Evolutionary conservation across 2,797 vertebrate species (phyloP), one percentile per base, ranked within the genome.

Genomic region (Lycodopsis pacificus): DNA sequence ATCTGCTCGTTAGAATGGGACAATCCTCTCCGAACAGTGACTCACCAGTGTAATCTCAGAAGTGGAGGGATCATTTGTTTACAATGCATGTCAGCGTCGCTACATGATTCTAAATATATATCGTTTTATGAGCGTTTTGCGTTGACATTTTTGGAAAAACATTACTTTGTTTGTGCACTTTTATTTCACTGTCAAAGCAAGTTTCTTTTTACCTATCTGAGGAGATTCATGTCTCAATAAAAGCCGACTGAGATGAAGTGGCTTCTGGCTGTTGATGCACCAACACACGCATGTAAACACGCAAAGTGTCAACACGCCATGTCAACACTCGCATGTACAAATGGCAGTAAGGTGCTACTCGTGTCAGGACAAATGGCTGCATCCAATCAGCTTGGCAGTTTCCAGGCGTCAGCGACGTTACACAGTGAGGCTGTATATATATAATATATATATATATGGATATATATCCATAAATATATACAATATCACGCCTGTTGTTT

Each of bases 381-480:
- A 19, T 65, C 14, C 38, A 64, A 74, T 81, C 71, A n/a, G 34
- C 25, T 13, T 71, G 84, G 71, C 82, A 69, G 68, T 5, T 36
- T 64, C 27, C 71, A 64, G 71, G 80, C 9, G 66, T 74, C 27
- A 4, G 27, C 0, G 36, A 77, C 22, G 15, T 34, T 64, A 6
- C 40, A 15, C 80, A 76, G 82, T 0, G 38, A 48, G 19, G 8
- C 5, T 17, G 19, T 40, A 40, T 40, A 14, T 12, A 40, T 10
- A 11, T 40, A 13, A 42, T 42, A 42, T 42, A 44, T 44, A 15
- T 42, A 42, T 42, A 42, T 15, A 42, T 15, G 13, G 14, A 44
- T 44, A 44, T 44, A 44, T 44, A 32, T 32, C 5, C 6, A 32
- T 32, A 32, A 7, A 32, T 42, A 42, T 14, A 5, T 38, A 10